A percentile compares a stretch with the other conserved stretches of the same genome.
Evolutionary conservation across 2,113 vertebrate genomes (phyloP).

Genomic region (Ibidorhyncha struthersii): DNA sequence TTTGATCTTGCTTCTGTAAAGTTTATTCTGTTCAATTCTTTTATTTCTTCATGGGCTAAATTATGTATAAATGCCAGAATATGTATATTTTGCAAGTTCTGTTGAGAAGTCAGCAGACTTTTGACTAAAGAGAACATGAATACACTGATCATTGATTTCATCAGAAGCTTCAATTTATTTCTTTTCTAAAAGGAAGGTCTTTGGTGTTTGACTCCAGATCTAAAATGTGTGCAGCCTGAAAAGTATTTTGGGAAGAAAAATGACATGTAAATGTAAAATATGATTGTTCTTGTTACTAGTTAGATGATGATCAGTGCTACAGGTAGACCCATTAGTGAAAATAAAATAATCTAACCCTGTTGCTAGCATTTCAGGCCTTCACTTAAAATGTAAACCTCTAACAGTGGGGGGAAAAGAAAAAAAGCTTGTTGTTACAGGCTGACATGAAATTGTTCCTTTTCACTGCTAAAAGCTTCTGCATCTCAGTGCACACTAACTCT

Average conservation of each 20-base stretch:
- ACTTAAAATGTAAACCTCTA: conserved; percentile 31
- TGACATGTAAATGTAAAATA: not conserved
- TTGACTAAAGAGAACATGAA: not conserved
- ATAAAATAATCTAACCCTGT: not conserved
- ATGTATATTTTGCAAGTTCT: not conserved
- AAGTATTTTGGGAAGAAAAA: not conserved
- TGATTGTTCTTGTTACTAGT: not conserved
- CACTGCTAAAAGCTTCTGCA: conserved; percentile 47
- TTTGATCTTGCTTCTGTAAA: not conserved
- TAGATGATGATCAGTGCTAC: not conserved
- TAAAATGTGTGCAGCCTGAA: not conserved
- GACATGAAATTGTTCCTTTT: conserved; percentile 44
- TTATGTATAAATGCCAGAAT: not conserved
- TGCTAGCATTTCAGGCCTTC: not conserved
- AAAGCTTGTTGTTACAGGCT: conserved; percentile 1
- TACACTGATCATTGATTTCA: not conserved
- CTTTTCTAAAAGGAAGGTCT: not conserved
- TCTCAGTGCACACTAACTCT: conserved; percentile 39
- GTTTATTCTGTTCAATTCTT: not conserved
- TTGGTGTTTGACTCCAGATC: not conserved
- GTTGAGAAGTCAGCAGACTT: not conserved
- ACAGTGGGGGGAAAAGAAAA: not conserved
- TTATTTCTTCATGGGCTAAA: not conserved
- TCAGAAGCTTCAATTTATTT: not conserved
- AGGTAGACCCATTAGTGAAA: not conserved